Conservation (phyloP, 2,888 invertebrate genomes). For the Clepsis dumicolana region DNA sequence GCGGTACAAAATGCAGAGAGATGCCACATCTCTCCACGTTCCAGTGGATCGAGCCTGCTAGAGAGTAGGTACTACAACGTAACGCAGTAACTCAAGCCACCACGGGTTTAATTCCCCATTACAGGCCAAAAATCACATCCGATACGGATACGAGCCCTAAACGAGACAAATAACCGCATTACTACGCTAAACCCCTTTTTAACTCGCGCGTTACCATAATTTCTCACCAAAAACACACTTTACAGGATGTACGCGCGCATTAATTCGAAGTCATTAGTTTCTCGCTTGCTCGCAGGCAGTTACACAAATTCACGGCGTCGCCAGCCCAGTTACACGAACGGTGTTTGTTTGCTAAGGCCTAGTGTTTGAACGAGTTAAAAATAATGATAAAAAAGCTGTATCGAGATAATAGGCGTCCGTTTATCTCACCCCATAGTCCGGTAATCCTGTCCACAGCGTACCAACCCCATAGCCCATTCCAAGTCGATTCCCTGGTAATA, state of each 20-base stretch:
- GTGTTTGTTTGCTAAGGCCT: slow-evolving; percentile 48
- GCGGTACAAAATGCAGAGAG: no score
- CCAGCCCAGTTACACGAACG: slow-evolving; percentile 53
- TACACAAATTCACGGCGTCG: slow-evolving; percentile 68
- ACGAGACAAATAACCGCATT: slow-evolving; percentile 32
- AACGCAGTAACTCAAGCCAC: neutral
- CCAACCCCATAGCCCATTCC: no score
- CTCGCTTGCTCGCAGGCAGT: slow-evolving; percentile 66
- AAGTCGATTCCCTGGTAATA: no score
- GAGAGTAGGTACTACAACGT: neutral
- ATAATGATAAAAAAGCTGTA: no score
- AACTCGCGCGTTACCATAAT: slow-evolving; percentile 2
- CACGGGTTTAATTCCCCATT: slow-evolving; percentile 1
- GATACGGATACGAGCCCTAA: slow-evolving; percentile 11
- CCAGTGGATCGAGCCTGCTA: no score
- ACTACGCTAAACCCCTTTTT: slow-evolving; percentile 12
- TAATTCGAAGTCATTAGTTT: slow-evolving; percentile 65
- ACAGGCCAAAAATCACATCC: slow-evolving; percentile 9
- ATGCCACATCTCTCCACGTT: no score
- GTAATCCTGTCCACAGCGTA: no score
- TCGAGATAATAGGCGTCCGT: no score
- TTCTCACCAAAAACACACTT: slow-evolving; percentile 20
- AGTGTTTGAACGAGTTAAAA: slow-evolving; percentile 38
- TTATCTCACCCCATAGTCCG: no score
- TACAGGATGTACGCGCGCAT: slow-evolving; percentile 27